A percentile compares a stretch with the other conserved stretches of the same genome.
These are phyloP conservation scores for Acanthacorydalis orientalis DNA, from an alignment of 2,888 invertebrate genomes.

Conservation along the genomic window DNA sequence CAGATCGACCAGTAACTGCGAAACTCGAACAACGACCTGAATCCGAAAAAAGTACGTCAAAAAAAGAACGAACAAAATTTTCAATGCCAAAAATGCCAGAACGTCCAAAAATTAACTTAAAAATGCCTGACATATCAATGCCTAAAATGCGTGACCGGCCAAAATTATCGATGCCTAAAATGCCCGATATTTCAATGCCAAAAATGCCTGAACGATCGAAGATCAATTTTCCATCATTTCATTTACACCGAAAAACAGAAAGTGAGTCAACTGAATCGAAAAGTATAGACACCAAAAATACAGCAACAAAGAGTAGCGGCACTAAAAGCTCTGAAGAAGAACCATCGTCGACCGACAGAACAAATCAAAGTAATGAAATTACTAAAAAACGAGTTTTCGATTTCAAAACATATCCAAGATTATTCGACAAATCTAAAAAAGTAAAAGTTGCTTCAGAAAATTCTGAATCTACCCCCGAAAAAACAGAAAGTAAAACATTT, in stretches of 20 bases:
- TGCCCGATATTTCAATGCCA: conserved; percentile 19
- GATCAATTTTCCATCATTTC: conserved; percentile 28
- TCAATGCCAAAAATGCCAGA: conserved; percentile 43
- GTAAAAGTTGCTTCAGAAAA: conserved; percentile 32
- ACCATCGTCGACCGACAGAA: conserved; percentile 20
- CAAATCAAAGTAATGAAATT: conserved; percentile 20
- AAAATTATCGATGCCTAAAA: conserved; percentile 30
- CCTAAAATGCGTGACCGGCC: conserved; percentile 38
- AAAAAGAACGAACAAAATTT: conserved; percentile 41
- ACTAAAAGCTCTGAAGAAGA: conserved; percentile 7
- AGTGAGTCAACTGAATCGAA: conserved; percentile 17
- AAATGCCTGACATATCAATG: conserved; percentile 25
- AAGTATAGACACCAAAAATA: conserved; percentile 6
- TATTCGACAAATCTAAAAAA: conserved; percentile 30
- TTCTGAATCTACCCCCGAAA: conserved; percentile 36
- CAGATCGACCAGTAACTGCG: conserved; percentile 17
- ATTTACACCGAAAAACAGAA: conserved; percentile 27
- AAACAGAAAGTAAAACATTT: neutral
- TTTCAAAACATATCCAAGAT: conserved; percentile 62
- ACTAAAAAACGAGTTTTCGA: conserved; percentile 45
- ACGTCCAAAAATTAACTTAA: conserved; percentile 32
- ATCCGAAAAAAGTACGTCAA: conserved; percentile 19
- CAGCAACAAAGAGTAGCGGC: conserved; percentile 6
- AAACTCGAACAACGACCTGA: conserved; percentile 20
- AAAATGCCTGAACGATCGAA: conserved; percentile 32